phyloP scores from a whole-genome alignment of 1,140 invertebrate genomes.

The Bombus impatiens region DNA sequence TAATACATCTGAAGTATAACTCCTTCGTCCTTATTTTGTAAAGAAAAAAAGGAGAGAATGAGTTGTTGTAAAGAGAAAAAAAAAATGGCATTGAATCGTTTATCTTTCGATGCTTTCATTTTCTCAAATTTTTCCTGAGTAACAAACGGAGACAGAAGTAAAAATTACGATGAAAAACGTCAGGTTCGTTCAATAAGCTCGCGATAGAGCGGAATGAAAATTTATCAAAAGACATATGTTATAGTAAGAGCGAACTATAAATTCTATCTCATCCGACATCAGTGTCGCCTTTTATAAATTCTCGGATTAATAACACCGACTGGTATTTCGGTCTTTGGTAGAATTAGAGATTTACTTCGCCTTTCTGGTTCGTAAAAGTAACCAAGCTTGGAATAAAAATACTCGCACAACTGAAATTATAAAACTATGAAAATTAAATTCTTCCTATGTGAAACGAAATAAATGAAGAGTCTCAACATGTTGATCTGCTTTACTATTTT shows the following conservation, averaged over 20 bases:
- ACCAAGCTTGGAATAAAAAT: too few species aligned
- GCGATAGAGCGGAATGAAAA: background rate
- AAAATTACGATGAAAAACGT: background rate
- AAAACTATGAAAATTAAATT: too few species aligned
- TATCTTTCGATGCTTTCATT: too few species aligned
- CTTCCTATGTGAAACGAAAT: too few species aligned
- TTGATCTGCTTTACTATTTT: too few species aligned
- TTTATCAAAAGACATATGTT: background rate
- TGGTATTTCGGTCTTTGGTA: too few species aligned
- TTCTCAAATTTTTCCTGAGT: too few species aligned
- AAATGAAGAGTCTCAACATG: too few species aligned
- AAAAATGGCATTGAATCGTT: background rate
- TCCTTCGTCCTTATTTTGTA: background rate
- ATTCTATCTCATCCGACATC: background rate
- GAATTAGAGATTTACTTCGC: too few species aligned
- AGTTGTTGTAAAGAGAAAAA: background rate
- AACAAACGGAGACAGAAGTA: background rate
- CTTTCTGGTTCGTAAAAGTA: too few species aligned
- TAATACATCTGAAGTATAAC: background rate
- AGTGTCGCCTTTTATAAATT: background rate
- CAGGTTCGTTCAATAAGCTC: background rate
- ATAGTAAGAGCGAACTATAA: background rate
- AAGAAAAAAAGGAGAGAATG: background rate
- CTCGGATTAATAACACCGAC: background rate
- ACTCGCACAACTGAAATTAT: too few species aligned